Evolutionary conservation across 2,797 vertebrate species (phyloP).

Genomic region (Clamator glandarius): DNA sequence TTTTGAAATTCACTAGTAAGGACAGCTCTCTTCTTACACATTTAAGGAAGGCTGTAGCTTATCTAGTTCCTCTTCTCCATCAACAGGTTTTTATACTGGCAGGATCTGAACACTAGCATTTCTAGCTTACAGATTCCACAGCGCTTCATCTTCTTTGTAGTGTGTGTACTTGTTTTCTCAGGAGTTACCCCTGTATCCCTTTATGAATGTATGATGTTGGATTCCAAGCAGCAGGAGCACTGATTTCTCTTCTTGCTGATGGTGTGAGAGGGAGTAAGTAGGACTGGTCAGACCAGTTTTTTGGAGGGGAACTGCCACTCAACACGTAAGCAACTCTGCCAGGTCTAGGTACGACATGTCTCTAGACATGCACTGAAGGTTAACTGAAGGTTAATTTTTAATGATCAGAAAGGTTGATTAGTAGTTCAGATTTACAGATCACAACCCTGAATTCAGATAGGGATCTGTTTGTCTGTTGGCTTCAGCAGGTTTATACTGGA

Average conservation of each 20-base stretch:
- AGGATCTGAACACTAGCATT: not conserved
- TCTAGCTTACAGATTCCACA: not conserved
- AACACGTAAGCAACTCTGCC: not conserved
- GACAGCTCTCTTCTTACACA: not conserved
- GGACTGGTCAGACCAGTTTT: slow-evolving; percentile 46
- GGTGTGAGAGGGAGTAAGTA: not conserved
- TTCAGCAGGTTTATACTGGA: not conserved
- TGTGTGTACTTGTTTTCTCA: not conserved
- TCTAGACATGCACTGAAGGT: not conserved
- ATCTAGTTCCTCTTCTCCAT: not conserved
- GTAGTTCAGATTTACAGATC: not conserved
- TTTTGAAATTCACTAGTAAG: not conserved
- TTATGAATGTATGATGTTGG: not conserved
- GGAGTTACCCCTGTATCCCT: not conserved
- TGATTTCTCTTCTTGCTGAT: not conserved
- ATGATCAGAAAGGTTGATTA: not conserved
- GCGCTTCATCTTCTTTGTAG: not conserved
- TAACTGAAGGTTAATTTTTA: slow-evolving; percentile 15
- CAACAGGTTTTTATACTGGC: not conserved
- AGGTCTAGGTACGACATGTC: not conserved
- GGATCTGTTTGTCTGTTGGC: not conserved
- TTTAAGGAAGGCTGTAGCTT: not conserved
- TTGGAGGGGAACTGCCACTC: not conserved
- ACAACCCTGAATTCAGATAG: not conserved
- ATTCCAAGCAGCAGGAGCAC: not conserved